phyloP scores from a whole-genome alignment of 1,140 invertebrate species.

The Drosophila mojavensis region DNA sequence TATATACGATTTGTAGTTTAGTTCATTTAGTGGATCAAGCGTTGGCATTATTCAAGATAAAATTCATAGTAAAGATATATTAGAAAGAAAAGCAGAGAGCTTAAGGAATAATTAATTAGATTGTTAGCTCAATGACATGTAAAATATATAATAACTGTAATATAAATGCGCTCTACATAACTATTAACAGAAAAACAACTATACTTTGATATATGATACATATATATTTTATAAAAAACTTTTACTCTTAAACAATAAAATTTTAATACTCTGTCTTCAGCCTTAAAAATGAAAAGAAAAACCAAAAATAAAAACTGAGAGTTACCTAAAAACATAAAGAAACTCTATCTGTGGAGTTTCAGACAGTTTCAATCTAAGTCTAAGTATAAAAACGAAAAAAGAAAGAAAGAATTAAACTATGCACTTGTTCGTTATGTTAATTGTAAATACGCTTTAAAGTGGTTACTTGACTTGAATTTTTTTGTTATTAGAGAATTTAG shows the following conservation, averaged over 20 bases:
- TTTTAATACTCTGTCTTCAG: conserved; percentile 82
- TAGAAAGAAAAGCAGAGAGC: conserved; percentile 3
- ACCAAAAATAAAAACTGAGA: conserved; percentile 12
- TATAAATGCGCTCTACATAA: conserved; percentile 62
- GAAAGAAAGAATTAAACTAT: not conserved
- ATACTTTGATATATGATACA: conserved; percentile 78
- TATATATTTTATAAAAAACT: conserved; percentile 82
- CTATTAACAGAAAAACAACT: conserved; percentile 53
- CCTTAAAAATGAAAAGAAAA: conserved; percentile 53
- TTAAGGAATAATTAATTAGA: conserved; percentile 44
- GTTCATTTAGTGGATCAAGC: conserved; percentile 73
- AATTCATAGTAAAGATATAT: conserved; percentile 19
- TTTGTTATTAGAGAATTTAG: conserved; percentile 59
- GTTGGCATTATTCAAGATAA: conserved; percentile 75
- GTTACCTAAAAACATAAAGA: conserved; percentile 38
- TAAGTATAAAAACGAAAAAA: conserved; percentile 52
- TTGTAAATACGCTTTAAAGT: conserved; percentile 76
- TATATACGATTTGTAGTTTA: conserved; percentile 55
- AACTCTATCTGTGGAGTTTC: conserved; percentile 1
- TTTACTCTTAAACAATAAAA: conserved; percentile 75
- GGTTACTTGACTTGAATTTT: conserved; percentile 60
- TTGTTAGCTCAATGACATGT: conserved; percentile 62
- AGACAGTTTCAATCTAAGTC: conserved; percentile 32
- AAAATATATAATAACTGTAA: conserved; percentile 66
- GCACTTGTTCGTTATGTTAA: conserved; percentile 72